phyloP scores from a whole-genome alignment of 92 coral and sea anemone genomes.

The Blastomussa wellsi region DNA sequence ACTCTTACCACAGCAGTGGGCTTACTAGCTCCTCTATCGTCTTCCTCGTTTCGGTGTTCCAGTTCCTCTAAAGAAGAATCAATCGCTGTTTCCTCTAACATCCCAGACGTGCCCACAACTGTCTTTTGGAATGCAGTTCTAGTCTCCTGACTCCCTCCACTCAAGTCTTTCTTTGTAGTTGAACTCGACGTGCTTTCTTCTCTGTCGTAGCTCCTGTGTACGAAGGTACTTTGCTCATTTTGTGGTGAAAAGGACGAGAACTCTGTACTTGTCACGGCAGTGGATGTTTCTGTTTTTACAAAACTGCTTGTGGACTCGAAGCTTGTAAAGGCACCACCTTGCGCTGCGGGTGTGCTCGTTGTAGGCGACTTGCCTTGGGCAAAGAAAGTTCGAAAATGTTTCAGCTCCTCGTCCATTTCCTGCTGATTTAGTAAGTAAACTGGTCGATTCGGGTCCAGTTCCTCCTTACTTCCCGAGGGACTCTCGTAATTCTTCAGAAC shows the following conservation, averaged over 20 bases:
- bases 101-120: background rate
- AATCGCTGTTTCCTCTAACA: constrained; percentile 15
- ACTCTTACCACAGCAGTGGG: constrained; percentile 44
- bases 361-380: constrained; percentile 55
- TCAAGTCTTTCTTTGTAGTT: background rate
- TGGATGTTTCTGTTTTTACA: constrained; percentile 13
- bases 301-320: constrained; percentile 10
- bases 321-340: constrained; percentile 26
- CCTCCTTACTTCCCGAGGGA: constrained; percentile 70
- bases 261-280: background rate
- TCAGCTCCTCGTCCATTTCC: constrained; percentile 79
- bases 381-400: constrained; percentile 72
- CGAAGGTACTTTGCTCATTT: background rate
- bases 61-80: constrained; percentile 44
- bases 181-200: constrained; percentile 25
- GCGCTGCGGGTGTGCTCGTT: constrained; percentile 25
- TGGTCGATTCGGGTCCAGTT: constrained; percentile 63
- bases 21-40: background rate
- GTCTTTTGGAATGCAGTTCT: background rate
- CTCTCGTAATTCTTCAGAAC: constrained; percentile 69
- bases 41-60: background rate
- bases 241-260: constrained; percentile 4
- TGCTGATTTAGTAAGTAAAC: constrained; percentile 67
- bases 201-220: constrained; percentile 7
- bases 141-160: background rate